These are phyloP conservation scores for Parnassius smintheus DNA, from an alignment of 2,888 invertebrate species.

Conservation along the genomic window DNA sequence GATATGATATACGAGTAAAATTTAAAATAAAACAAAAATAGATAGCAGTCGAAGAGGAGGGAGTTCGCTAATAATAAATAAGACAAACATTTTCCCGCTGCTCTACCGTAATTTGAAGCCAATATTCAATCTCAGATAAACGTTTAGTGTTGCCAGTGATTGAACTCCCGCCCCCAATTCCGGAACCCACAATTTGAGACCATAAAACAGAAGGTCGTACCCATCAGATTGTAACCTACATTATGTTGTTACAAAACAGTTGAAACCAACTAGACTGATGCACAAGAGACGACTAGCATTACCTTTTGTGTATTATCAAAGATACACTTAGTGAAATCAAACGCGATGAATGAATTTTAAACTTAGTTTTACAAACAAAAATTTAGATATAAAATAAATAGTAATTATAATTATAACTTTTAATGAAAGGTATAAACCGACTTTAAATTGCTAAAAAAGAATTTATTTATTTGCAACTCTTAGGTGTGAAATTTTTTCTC, in stretches of 20 bases:
- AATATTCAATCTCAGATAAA: slow-evolving; percentile 22
- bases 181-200: slow-evolving; percentile 57
- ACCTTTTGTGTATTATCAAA: background rate
- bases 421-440: no score
- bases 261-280: background rate
- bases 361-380: no score
- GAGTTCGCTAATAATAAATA: no score
- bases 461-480: no score
- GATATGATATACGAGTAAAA: no score
- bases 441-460: no score
- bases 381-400: no score
- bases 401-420: no score
- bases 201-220: slow-evolving; percentile 62
- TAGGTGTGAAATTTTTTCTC: no score
- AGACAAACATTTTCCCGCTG: background rate
- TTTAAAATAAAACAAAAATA: no score
- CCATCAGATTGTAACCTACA: slow-evolving; percentile 21
- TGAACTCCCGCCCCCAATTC: slow-evolving; percentile 43
- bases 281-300: background rate
- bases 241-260: slow-evolving; percentile 12
- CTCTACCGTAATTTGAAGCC: slow-evolving; percentile 1
- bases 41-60: no score
- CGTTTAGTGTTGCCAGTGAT: slow-evolving; percentile 34
- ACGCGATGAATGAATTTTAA: background rate
- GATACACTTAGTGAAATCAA: background rate